These are phyloP conservation scores for Drosophila colorata DNA, from an alignment of 2,888 invertebrate species.

Conservation along the genomic window DNA sequence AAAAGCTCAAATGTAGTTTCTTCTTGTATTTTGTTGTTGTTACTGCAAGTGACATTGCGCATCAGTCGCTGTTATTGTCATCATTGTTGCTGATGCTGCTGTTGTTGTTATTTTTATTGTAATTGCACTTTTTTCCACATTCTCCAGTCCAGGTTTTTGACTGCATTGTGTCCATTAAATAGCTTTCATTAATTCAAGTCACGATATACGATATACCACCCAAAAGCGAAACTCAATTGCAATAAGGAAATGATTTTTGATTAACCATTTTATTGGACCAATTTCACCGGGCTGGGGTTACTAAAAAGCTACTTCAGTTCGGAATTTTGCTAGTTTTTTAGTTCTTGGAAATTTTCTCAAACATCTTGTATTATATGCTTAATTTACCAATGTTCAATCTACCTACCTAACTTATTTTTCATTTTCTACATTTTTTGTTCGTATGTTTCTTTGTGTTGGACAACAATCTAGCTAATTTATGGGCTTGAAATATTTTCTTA, in stretches of 20 bases:
- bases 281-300: not conserved
- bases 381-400: not conserved
- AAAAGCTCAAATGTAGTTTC: not conserved
- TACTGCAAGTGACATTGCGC: constrained; percentile 55
- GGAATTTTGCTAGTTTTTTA: not conserved
- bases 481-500: not conserved
- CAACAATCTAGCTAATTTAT: not conserved
- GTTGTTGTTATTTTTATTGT: constrained; percentile 48
- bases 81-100: constrained; percentile 15
- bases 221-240: constrained; percentile 31
- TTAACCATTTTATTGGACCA: not conserved
- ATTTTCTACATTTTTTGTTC: no score
- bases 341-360: no score
- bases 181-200: constrained; percentile 36
- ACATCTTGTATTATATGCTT: not conserved
- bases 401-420: not conserved
- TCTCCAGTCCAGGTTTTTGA: constrained; percentile 24
- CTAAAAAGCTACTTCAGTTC: not conserved
- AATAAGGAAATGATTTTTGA: constrained; percentile 6
- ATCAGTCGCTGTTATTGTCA: constrained; percentile 35
- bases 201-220: constrained; percentile 33
- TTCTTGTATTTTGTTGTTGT: constrained; percentile 18
- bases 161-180: constrained; percentile 23
- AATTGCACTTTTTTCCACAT: constrained; percentile 51
- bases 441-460: not conserved